These are phyloP conservation scores for Arothron firmamentum DNA, from an alignment of 2,113 vertebrate species.

Conservation along the genomic window DNA sequence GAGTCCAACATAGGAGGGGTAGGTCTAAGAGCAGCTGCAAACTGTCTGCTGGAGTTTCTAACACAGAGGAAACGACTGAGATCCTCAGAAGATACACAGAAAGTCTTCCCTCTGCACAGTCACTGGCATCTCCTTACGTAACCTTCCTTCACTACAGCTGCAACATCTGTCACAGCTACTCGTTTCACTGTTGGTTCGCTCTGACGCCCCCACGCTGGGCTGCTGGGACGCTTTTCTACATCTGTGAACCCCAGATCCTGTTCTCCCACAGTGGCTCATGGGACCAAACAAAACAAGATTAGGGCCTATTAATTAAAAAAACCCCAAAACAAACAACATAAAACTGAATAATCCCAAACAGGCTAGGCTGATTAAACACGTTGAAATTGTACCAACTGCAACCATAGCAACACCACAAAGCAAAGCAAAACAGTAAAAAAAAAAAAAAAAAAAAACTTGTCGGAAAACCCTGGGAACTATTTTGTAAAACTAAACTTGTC, in stretches of 20 bases:
- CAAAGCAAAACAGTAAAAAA: not conserved
- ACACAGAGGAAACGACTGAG: conserved; percentile 46
- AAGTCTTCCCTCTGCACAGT: not conserved
- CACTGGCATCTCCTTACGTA: conserved; percentile 3
- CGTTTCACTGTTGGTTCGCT: not conserved
- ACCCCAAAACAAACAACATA: no score
- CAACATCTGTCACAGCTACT: conserved; percentile 16
- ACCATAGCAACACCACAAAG: not conserved
- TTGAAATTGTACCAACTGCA: no score
- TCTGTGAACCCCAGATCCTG: no score
- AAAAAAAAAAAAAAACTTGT: not conserved
- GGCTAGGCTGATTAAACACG: no score
- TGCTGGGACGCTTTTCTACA: not conserved
- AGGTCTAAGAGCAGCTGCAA: conserved; percentile 23
- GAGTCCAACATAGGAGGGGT: not conserved
- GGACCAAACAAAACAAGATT: no score
- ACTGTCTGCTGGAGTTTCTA: conserved; percentile 1
- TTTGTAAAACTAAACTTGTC: no score
- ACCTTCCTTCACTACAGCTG: not conserved
- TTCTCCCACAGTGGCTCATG: no score
- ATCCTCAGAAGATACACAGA: not conserved
- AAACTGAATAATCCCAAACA: no score
- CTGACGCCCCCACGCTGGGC: not conserved
- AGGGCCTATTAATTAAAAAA: no score
- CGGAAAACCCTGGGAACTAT: not conserved